These are phyloP conservation scores for Aleiodes leptofemur DNA, from an alignment of 2,888 invertebrate species.

Conservation along the genomic window DNA sequence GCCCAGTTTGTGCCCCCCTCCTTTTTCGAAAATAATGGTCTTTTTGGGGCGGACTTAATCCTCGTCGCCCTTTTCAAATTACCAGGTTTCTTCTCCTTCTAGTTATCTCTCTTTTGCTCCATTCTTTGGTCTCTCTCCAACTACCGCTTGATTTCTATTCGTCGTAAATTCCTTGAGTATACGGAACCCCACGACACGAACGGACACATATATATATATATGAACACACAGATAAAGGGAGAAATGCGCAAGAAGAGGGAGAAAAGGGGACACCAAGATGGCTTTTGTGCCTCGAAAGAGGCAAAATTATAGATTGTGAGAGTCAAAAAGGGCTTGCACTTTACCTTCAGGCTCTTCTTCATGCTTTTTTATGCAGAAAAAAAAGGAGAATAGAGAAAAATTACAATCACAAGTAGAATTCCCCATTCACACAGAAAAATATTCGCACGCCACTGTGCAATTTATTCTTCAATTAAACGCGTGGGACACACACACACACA, in stretches of 20 bases:
- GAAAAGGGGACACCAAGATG: conserved; percentile 10
- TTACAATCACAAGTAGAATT: background rate
- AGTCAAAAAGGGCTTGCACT: conserved; percentile 21
- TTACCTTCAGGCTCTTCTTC: conserved; percentile 23
- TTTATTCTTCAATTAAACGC: conserved; percentile 35
- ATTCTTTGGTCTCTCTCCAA: conserved; percentile 25
- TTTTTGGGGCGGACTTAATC: conserved; percentile 65
- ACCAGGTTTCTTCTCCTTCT: conserved; percentile 59
- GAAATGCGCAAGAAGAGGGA: background rate
- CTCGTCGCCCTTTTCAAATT: conserved; percentile 66
- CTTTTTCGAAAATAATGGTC: conserved; percentile 61
- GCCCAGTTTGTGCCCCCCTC: conserved; percentile 1
- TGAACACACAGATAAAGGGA: background rate
- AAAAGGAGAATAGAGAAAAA: background rate
- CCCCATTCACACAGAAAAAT: conserved; percentile 1
- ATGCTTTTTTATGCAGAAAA: background rate
- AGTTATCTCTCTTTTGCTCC: conserved; percentile 45
- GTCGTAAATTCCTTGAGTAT: conserved; percentile 69
- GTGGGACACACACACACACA: conserved; percentile 1
- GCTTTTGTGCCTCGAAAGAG: background rate
- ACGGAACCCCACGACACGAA: conserved; percentile 27
- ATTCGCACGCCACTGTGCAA: conserved; percentile 30
- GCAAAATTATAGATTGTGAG: conserved; percentile 10
- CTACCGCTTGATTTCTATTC: conserved; percentile 57
- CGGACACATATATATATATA: too few relatives aligned